Conservation (phyloP, 2,797 vertebrate species). For the Otolemur crassicaudatus region DNA sequence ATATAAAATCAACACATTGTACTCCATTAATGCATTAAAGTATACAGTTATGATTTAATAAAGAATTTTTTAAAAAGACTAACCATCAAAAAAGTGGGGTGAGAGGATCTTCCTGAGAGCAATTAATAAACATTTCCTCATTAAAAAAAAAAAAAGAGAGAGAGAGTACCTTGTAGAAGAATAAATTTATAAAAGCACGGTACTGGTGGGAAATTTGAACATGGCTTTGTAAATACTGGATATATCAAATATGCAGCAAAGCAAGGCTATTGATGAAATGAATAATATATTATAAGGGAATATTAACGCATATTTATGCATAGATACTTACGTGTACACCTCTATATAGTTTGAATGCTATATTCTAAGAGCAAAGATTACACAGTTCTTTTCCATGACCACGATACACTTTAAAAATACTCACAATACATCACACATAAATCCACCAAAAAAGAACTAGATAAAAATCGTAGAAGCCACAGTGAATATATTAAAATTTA, state of each 20-base stretch:
- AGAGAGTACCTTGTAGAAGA: not conserved
- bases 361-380: not conserved
- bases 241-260: not conserved
- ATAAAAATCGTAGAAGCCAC: not conserved
- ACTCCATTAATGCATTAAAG: too few relatives aligned
- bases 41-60: too few relatives aligned
- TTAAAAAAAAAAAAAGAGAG: too few relatives aligned
- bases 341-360: not conserved
- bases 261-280: not conserved
- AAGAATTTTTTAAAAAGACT: too few relatives aligned
- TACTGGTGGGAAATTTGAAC: not conserved
- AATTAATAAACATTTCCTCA: too few relatives aligned
- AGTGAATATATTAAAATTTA: constrained; percentile 1
- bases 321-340: not conserved
- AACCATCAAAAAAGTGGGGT: too few relatives aligned
- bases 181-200: not conserved
- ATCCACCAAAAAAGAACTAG: not conserved
- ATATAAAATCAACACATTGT: too few relatives aligned
- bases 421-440: not conserved
- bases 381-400: not conserved
- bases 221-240: not conserved
- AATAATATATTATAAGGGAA: not conserved
- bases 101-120: too few relatives aligned
- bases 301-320: not conserved
- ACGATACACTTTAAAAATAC: not conserved